Evolutionary conservation across 64 coral and sea anemone genomes (phyloP).

Genomic region (Orbicella faveolata): DNA sequence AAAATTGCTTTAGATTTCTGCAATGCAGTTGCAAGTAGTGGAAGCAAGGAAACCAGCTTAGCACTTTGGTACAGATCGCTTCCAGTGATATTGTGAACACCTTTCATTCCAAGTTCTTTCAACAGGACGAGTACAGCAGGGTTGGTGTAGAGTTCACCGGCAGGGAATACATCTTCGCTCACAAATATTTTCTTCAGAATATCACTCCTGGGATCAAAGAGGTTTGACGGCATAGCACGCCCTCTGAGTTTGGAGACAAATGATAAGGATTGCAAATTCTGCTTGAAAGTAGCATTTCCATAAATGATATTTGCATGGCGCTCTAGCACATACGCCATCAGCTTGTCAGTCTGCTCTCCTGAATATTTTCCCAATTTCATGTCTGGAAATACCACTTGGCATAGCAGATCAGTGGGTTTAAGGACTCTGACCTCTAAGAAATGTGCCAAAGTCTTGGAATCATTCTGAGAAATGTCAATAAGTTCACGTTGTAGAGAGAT

Average conservation of each 20-base stretch:
- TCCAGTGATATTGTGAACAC: slow-evolving; percentile 19
- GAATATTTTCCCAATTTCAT: slow-evolving; percentile 13
- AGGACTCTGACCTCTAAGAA: slow-evolving; percentile 37
- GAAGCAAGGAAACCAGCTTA: slow-evolving; percentile 15
- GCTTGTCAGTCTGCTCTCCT: slow-evolving; percentile 41
- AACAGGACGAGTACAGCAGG: slow-evolving; percentile 13
- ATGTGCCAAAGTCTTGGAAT: slow-evolving; percentile 28
- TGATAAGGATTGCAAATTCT: background rate
- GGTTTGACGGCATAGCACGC: background rate
- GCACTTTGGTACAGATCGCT: slow-evolving; percentile 55
- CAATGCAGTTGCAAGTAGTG: slow-evolving; percentile 15
- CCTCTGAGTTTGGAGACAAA: background rate
- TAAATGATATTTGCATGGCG: slow-evolving; percentile 23
- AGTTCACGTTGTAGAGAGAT: slow-evolving; percentile 13
- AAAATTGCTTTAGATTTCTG: slow-evolving; percentile 68
- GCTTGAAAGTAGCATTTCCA: slow-evolving; percentile 16
- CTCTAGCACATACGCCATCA: slow-evolving; percentile 57
- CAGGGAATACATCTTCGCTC: slow-evolving; percentile 40
- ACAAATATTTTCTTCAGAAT: slow-evolving; percentile 24
- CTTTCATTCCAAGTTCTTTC: slow-evolving; percentile 54
- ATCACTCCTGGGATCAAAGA: slow-evolving; percentile 37
- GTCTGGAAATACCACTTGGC: slow-evolving; percentile 36
- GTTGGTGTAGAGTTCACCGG: background rate
- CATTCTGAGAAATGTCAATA: slow-evolving; percentile 38
- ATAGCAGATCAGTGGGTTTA: slow-evolving; percentile 49